phyloP scores from a whole-genome alignment of 37 sponge, comb jelly and placozoan species.

The Petrosia ficiformis region DNA sequence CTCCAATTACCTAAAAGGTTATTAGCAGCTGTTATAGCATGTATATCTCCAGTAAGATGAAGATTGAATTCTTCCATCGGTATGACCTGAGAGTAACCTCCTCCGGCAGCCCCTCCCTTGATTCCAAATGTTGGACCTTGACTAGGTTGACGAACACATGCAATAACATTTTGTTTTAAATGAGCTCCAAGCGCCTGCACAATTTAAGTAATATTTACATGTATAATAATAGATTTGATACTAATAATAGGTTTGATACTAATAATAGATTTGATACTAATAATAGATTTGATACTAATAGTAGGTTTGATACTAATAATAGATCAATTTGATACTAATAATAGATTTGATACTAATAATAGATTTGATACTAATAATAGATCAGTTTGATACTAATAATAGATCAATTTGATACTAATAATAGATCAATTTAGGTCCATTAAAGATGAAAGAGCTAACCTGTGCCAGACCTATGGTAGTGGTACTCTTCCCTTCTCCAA shows the following conservation, averaged over 20 bases:
- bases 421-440: too few species aligned
- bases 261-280: too few species aligned
- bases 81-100: conserved; percentile 98
- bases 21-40: conserved; percentile 97
- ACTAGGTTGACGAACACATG: conserved; percentile 96
- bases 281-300: too few species aligned
- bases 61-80: conserved; percentile 99
- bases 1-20: conserved; percentile 85
- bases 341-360: too few species aligned
- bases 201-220: neutral
- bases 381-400: too few species aligned
- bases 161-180: conserved; percentile 78
- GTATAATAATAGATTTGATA: too few species aligned
- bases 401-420: too few species aligned
- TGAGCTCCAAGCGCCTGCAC: conserved; percentile 79
- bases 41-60: conserved; percentile 98
- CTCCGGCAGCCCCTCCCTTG: conserved; percentile 99
- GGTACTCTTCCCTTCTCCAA: conserved; percentile 98
- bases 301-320: too few species aligned
- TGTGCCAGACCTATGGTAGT: conserved; percentile 95
- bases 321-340: too few species aligned
- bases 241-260: too few species aligned
- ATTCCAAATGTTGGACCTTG: conserved; percentile 99
- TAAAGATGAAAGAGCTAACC: too few species aligned
- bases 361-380: too few species aligned